Base-by-base conservation (phyloP, 2,797 vertebrate genomes). In the Myripristis jacobus region DNA sequence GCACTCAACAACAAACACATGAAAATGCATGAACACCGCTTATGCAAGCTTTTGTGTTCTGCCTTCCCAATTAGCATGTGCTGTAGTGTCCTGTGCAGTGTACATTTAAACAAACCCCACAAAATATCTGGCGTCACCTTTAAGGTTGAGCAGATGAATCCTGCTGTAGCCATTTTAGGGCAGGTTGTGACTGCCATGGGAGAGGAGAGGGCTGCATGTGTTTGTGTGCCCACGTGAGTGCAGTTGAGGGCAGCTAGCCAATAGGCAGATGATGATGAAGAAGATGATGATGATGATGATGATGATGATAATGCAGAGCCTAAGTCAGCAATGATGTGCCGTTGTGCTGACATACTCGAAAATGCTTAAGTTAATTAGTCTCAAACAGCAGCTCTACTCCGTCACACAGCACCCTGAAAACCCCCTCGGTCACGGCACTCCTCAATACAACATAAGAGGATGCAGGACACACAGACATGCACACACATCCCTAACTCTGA, bases 341-440 rank as follows among this genome's bases (percentile, higher is more conserved):
- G 75, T 76, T 82, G 79, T 90, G 91, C 87, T 91, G 90, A 90
- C 83, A 72, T 80, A 83, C 52, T 89, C 85, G 85, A 84, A 90
- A 87, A 77, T 83, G 87, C 78, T 89, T 69, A 36, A 77, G 74
- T 87, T 90, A 89, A 90, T 92, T 93, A 88, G 80, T 85, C 76
- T 89, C 82, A 84, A 89, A 87, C 61, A 84, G 73, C 61, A 81
- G 57, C 76, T 73, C 54, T 70, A 46, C 59, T 77, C 70, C 56
- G 55, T 73, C 65, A 73, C 51, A 74, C 50, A 43, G 75, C 68
- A 74, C 59, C 21, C 31, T 73, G 54, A 81, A 58, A 71, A 79
- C 69, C 0, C 47, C 53, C 66, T 70, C 56, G 19, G 81, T 70
- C 47, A 77, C 34, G 67, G 54, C 57, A 38, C n/a, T 73, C 51